These are phyloP conservation scores for Oscheius sp. DNA, from an alignment of 2,888 invertebrate genomes.

Conservation along the genomic window DNA sequence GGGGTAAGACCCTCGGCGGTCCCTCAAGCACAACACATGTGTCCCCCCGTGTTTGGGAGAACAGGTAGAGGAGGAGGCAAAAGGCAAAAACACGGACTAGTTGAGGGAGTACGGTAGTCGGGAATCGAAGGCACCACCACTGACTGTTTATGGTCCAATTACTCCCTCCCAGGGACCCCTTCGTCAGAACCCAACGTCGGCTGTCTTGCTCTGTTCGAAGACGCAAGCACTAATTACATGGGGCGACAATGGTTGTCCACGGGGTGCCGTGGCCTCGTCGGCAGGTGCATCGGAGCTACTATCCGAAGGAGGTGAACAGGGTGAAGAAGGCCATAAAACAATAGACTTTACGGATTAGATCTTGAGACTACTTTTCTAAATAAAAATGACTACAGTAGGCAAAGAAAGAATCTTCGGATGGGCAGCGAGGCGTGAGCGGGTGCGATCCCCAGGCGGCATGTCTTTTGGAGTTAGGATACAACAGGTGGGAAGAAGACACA, in stretches of 20 bases:
- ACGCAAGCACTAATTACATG: conserved; percentile 27
- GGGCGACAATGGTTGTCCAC: conserved; percentile 23
- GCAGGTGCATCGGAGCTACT: conserved; percentile 24
- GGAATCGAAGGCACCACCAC: neutral
- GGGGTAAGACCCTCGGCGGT: neutral
- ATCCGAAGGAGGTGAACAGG: conserved; percentile 3
- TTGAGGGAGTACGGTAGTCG: conserved; percentile 13
- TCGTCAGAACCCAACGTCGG: conserved; percentile 1
- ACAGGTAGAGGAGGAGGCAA: neutral
- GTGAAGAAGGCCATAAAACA: conserved; percentile 2
- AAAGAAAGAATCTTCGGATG: conserved; percentile 7
- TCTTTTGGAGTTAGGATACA: neutral
- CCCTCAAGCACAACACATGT: neutral
- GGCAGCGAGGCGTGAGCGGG: conserved; percentile 9
- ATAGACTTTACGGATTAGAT: neutral
- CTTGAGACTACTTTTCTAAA: neutral
- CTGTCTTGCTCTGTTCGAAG: conserved; percentile 24
- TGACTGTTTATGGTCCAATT: conserved; percentile 9
- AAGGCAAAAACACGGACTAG: conserved; percentile 3
- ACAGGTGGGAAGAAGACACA: neutral
- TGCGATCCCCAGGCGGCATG: neutral
- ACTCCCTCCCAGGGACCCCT: neutral
- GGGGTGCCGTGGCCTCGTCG: conserved; percentile 18
- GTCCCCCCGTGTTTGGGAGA: neutral
- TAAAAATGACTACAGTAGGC: neutral